These are phyloP conservation scores for Drosophila recens DNA, from an alignment of 2,888 invertebrate species.

Conservation along the genomic window DNA sequence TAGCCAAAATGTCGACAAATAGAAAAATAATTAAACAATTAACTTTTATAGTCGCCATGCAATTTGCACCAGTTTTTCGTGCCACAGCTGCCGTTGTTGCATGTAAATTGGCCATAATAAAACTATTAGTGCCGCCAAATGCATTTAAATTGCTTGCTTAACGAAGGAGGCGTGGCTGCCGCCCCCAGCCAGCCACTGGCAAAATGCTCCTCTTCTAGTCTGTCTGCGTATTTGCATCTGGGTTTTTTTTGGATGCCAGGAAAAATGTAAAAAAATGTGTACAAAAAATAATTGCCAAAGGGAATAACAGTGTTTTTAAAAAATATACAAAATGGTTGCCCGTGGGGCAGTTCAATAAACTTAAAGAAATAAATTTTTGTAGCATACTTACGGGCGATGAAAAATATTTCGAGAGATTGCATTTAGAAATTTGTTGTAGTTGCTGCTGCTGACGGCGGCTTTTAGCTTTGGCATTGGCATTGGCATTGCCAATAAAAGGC, in stretches of 20 bases:
- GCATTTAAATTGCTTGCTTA: constrained; percentile 76
- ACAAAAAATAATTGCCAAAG: constrained; percentile 63
- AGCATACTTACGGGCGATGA: constrained; percentile 66
- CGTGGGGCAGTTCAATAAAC: constrained; percentile 70
- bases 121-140: constrained; percentile 72
- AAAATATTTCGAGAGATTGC: constrained; percentile 58
- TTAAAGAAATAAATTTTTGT: constrained; percentile 44
- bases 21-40: constrained; percentile 80
- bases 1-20: constrained; percentile 29
- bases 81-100: constrained; percentile 19
- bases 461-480: constrained; percentile 35
- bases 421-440: constrained; percentile 48
- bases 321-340: constrained; percentile 15
- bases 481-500: constrained; percentile 67
- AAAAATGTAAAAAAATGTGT: constrained; percentile 23
- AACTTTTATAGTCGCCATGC: constrained; percentile 54
- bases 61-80: constrained; percentile 34
- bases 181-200: background rate
- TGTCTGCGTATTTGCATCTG: constrained; percentile 8
- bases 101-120: constrained; percentile 56
- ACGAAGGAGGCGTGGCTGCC: constrained; percentile 46
- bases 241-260: constrained; percentile 5
- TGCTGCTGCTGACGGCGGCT: constrained; percentile 16
- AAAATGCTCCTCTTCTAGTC: background rate
- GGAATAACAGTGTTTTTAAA: constrained; percentile 25